These are phyloP conservation scores for Paramuricea clavata DNA, from an alignment of 92 coral and sea anemone genomes.

Conservation along the genomic window DNA sequence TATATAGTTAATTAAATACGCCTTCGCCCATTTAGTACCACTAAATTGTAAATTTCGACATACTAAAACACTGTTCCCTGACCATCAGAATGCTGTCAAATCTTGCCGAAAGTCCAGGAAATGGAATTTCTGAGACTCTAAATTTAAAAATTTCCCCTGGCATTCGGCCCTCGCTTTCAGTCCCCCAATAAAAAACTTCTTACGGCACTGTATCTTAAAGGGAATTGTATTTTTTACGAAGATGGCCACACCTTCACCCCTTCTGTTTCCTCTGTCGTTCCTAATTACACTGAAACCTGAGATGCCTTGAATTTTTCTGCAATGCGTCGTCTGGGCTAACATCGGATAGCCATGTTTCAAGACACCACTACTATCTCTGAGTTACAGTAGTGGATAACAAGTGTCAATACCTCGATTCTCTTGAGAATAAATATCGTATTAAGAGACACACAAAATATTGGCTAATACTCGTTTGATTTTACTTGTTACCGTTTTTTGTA, in stretches of 20 bases:
- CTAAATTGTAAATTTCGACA: too few species aligned
- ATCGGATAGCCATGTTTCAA: slow-evolving; percentile 1
- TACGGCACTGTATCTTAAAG: background rate
- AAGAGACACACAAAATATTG: slow-evolving; percentile 6
- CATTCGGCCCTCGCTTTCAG: too few species aligned
- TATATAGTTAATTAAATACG: too few species aligned
- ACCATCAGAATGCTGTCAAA: too few species aligned
- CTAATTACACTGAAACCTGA: background rate
- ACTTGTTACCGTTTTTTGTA: background rate
- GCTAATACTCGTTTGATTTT: background rate
- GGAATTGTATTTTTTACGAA: background rate
- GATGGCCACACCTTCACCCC: background rate
- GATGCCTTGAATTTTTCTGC: background rate
- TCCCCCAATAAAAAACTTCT: too few species aligned
- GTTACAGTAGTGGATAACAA: background rate
- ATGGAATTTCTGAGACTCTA: too few species aligned
- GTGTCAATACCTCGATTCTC: background rate
- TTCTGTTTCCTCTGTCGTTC: background rate
- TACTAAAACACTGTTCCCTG: too few species aligned
- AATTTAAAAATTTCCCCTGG: too few species aligned
- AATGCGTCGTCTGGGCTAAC: background rate
- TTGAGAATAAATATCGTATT: background rate
- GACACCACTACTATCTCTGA: slow-evolving; percentile 4
- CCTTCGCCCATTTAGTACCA: too few species aligned
- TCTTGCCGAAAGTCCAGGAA: too few species aligned